phyloP scores from a whole-genome alignment of 2,888 invertebrate species.

The Drosophila kokeensis region DNA sequence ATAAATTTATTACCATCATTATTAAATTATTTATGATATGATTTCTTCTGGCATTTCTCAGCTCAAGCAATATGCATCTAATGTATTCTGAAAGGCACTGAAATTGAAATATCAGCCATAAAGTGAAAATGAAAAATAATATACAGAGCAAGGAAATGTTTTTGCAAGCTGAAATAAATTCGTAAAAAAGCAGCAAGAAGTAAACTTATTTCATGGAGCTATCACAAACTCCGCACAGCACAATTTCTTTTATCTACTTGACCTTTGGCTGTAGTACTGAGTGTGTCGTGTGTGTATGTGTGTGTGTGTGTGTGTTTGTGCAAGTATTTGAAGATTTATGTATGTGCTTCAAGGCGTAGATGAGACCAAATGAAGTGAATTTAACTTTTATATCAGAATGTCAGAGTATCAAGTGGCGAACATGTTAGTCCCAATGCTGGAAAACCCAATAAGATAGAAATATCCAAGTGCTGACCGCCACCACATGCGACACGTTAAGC shows the following conservation, averaged over 20 bases:
- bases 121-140: slow-evolving; percentile 27
- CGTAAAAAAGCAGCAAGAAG: slow-evolving; percentile 8
- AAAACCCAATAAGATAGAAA: slow-evolving; percentile 12
- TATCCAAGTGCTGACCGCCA: slow-evolving; percentile 19
- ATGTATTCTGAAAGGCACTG: slow-evolving; percentile 32
- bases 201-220: slow-evolving; percentile 46
- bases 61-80: slow-evolving; percentile 30
- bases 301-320: slow-evolving; percentile 12
- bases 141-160: not conserved
- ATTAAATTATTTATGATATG: not conserved
- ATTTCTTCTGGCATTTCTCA: not conserved
- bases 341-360: slow-evolving; percentile 35
- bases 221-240: slow-evolving; percentile 21
- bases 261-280: slow-evolving; percentile 39
- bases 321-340: slow-evolving; percentile 32
- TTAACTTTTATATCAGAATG: slow-evolving; percentile 43
- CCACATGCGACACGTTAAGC: slow-evolving; percentile 13
- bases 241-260: slow-evolving; percentile 51
- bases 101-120: slow-evolving; percentile 50
- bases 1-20: not conserved
- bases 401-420: slow-evolving; percentile 32
- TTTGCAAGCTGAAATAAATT: slow-evolving; percentile 3
- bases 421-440: slow-evolving; percentile 11
- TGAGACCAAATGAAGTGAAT: slow-evolving; percentile 41
- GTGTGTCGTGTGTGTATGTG: not conserved